Evolutionary conservation across 2,113 vertebrate genomes (phyloP).

Genomic region (Ibidorhyncha struthersii): DNA sequence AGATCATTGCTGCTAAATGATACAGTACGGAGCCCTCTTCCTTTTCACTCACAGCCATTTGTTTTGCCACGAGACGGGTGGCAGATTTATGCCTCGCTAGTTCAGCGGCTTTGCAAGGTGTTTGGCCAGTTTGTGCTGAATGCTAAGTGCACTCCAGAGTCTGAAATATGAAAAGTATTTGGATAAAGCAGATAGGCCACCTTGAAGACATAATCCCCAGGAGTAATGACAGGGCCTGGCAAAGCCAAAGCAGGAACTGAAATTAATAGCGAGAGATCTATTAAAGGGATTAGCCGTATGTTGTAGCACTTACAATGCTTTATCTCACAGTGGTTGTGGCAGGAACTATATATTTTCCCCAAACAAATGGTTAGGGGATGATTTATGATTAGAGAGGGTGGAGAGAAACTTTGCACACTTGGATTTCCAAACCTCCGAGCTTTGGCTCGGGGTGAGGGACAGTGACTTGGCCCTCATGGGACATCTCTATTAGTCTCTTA

Average conservation of each 20-base stretch:
- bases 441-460: background rate
- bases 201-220: conserved; percentile 45
- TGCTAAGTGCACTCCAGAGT: background rate
- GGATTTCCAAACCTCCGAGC: background rate
- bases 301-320: conserved; percentile 38
- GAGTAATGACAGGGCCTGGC: conserved; percentile 39
- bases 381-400: background rate
- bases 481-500: background rate
- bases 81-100: conserved; percentile 3
- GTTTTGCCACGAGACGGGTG: background rate
- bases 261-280: conserved; percentile 63
- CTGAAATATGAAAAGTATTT: conserved; percentile 51
- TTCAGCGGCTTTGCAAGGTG: background rate
- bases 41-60: background rate
- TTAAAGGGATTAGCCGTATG: conserved; percentile 47
- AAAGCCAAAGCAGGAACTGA: conserved; percentile 22
- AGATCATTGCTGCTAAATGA: background rate
- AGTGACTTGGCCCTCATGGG: background rate
- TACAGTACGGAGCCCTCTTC: background rate
- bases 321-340: conserved; percentile 15
- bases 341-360: conserved; percentile 32
- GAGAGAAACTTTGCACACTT: background rate
- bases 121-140: background rate
- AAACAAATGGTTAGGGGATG: conserved; percentile 3
- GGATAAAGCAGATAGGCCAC: conserved; percentile 44